Evolutionary conservation across 2,113 vertebrate species (phyloP).

Genomic region (Pomatostomus ruficeps): DNA sequence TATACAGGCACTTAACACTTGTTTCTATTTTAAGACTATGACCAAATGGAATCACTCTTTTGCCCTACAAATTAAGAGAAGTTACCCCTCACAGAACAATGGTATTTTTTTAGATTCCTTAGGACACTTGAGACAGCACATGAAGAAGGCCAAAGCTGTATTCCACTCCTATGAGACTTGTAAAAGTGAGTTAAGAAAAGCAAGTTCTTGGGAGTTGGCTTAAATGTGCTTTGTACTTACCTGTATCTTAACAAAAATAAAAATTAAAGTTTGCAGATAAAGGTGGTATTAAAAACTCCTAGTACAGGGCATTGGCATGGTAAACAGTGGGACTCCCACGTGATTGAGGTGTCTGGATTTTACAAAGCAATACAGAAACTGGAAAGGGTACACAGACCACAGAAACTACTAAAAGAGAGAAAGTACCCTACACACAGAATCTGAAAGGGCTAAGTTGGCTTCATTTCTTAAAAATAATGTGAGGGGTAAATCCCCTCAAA

Average conservation of each 20-base stretch:
- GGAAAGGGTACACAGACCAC: neutral
- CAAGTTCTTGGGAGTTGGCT: neutral
- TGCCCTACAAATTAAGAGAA: neutral
- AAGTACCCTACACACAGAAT: neutral
- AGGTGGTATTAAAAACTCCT: neutral
- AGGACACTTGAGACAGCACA: neutral
- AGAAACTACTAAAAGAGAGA: neutral
- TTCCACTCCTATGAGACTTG: neutral
- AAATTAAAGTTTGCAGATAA: neutral
- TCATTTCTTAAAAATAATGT: neutral
- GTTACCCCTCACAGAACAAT: neutral
- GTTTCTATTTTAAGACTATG: neutral
- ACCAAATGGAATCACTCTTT: neutral
- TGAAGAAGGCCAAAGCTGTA: neutral
- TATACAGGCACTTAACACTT: neutral
- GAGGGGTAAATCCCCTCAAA: neutral
- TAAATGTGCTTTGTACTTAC: neutral
- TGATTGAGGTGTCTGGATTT: neutral
- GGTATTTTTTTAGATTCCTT: neutral
- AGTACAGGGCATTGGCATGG: neutral
- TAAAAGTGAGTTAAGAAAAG: neutral
- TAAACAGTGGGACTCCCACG: rapidly evolving
- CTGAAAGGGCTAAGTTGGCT: neutral
- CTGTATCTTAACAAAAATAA: neutral
- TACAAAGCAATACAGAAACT: neutral